Evolutionary conservation across 1,140 invertebrate genomes (phyloP), one percentile per base, ranked within the genome.

Genomic region (Sweltsa coloradensis): DNA sequence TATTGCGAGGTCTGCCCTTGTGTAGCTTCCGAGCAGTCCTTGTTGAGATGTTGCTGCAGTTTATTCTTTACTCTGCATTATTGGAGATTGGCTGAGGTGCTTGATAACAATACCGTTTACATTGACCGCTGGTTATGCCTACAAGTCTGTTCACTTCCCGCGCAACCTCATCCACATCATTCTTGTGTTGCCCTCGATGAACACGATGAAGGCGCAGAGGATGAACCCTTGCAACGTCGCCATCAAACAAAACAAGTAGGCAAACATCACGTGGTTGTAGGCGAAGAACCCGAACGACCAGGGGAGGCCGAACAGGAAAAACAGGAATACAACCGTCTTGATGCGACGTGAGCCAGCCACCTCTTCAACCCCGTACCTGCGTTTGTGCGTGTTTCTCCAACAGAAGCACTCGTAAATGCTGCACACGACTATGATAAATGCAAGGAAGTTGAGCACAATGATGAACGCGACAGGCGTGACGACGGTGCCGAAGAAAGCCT

Each of bases 151-250:
- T n/a, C n/a, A n/a, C n/a, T n/a, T n/a, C n/a, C n/a, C n/a, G n/a
- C n/a, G n/a, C n/a, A n/a, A n/a, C n/a, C n/a, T n/a, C n/a, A 42
- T 21, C 49, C 49, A 50, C 7, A 41, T 13, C 22, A 39, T 18
- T 11, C 49, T 26, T 13, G 44, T 34, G 6, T 48, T 51, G 4
- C 39, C 22, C 19, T 51, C 45, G 21, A 45, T 29, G 13, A 42
- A 7, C 9, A 49, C 41, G 23, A 49, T 48, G 46, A 51, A 51
- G 11, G 49, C 16, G 31, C 47, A 51, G 3, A 51, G 50, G 14
- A 43, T 40, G 6, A 49, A 25, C 3, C 50, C 50, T 37, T 51
- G 50, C 19, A 48, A 18, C 16, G 46, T 49, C 9, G 46, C 46
- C 3, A 39, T 49, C 9, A 45, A 19, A 16, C 50, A 51, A 34